phyloP scores from a whole-genome alignment of 2,797 vertebrate genomes.

The Gambelia wislizenii region DNA sequence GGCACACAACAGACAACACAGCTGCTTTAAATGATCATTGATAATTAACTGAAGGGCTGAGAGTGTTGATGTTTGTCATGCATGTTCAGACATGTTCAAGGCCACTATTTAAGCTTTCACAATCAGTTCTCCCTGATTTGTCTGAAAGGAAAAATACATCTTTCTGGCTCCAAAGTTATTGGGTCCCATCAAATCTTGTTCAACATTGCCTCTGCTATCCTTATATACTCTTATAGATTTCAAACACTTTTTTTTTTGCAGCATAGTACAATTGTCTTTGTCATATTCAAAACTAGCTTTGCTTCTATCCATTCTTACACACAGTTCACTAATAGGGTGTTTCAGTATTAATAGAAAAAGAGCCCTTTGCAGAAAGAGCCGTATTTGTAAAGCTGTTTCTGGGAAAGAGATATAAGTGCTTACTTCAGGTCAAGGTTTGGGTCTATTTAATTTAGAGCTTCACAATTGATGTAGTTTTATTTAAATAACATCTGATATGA shows the following conservation, averaged over 20 bases:
- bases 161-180: conserved; percentile 33
- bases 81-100: too few species aligned
- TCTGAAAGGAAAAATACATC: too few species aligned
- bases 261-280: too few species aligned
- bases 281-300: conserved; percentile 23
- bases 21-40: too few species aligned
- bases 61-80: too few species aligned
- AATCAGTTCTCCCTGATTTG: too few species aligned
- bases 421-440: neutral
- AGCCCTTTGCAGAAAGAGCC: neutral
- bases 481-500: neutral
- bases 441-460: neutral
- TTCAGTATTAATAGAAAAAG: conserved; percentile 32
- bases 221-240: conserved; percentile 48
- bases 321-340: conserved; percentile 24
- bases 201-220: conserved; percentile 2
- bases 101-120: too few species aligned
- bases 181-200: conserved; percentile 32
- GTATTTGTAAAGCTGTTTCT: conserved; percentile 10
- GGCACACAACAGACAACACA: too few species aligned
- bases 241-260: too few species aligned
- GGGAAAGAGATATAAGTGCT: neutral
- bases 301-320: neutral
- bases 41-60: too few species aligned
- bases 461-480: neutral